Conservation (phyloP, 2,797 vertebrate genomes). For the Lithobates sylvaticus region DNA sequence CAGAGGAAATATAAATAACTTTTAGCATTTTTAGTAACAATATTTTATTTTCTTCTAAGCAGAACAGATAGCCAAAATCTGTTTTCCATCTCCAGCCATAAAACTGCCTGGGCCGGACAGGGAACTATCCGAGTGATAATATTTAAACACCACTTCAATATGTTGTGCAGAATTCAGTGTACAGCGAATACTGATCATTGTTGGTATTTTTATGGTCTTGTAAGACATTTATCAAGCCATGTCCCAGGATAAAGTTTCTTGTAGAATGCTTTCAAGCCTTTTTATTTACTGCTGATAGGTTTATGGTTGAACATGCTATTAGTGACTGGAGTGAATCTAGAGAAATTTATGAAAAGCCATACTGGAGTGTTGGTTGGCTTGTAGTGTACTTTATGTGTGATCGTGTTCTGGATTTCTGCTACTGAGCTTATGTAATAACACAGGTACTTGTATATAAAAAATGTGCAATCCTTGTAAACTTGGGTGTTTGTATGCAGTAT, state of each 20-base stretch:
- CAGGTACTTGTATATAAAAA: neutral
- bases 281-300: conserved; percentile 63
- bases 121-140: conserved; percentile 36
- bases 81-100: conserved; percentile 55
- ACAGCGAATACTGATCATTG: conserved; percentile 43
- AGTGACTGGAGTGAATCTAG: conserved; percentile 38
- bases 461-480: too few species aligned
- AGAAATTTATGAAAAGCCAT: conserved; percentile 38
- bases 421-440: neutral
- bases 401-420: neutral
- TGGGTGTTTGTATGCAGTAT: too few species aligned
- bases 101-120: conserved; percentile 53
- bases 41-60: conserved; percentile 52
- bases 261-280: conserved; percentile 49
- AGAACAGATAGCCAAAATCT: conserved; percentile 51
- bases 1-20: conserved; percentile 42
- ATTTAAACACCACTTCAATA: conserved; percentile 54
- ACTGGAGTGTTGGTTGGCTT: conserved; percentile 18
- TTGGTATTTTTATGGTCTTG: conserved; percentile 59
- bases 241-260: conserved; percentile 49
- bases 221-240: conserved; percentile 57
- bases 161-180: conserved; percentile 37
- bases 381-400: conserved; percentile 9
- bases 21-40: conserved; percentile 36
- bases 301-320: conserved; percentile 51